Percentiles rank a stretch among this genome's conserved stretches.
phyloP scores from a whole-genome alignment of 2,888 invertebrate genomes.

The Brenthis ino region DNA sequence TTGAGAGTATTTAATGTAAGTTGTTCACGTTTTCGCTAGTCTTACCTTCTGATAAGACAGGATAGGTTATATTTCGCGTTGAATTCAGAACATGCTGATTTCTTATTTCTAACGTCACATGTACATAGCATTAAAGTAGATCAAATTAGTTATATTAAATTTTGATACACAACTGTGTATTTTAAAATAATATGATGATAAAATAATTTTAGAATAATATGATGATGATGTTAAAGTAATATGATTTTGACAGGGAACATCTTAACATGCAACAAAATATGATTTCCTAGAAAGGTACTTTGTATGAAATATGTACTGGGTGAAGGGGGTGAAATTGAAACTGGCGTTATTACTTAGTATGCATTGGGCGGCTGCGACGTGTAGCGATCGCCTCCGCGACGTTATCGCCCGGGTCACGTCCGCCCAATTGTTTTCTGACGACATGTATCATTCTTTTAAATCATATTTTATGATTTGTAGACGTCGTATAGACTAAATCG shows the following conservation, averaged over 20 bases:
- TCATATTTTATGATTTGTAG: constrained; percentile 73
- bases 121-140: constrained; percentile 23
- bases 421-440: constrained; percentile 81
- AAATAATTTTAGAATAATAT: too few species aligned
- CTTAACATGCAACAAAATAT: constrained; percentile 34
- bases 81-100: constrained; percentile 49
- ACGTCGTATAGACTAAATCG: constrained; percentile 53
- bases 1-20: too few species aligned
- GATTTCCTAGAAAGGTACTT: constrained; percentile 32
- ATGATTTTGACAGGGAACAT: constrained; percentile 19
- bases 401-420: constrained; percentile 73
- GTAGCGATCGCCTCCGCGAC: constrained; percentile 67
- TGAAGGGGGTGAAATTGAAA: constrained; percentile 73
- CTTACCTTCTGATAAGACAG: constrained; percentile 6
- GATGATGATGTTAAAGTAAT: background rate
- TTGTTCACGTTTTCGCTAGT: too few species aligned
- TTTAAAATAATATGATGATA: background rate
- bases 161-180: constrained; percentile 33
- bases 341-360: constrained; percentile 77
- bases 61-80: too few species aligned
- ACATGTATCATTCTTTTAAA: constrained; percentile 80
- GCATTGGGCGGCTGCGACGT: constrained; percentile 73
- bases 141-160: constrained; percentile 40
- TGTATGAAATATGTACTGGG: constrained; percentile 54
- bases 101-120: constrained; percentile 66